Evolutionary conservation across 1,140 invertebrate genomes (phyloP).

Genomic region (Laodelphax striatellus): DNA sequence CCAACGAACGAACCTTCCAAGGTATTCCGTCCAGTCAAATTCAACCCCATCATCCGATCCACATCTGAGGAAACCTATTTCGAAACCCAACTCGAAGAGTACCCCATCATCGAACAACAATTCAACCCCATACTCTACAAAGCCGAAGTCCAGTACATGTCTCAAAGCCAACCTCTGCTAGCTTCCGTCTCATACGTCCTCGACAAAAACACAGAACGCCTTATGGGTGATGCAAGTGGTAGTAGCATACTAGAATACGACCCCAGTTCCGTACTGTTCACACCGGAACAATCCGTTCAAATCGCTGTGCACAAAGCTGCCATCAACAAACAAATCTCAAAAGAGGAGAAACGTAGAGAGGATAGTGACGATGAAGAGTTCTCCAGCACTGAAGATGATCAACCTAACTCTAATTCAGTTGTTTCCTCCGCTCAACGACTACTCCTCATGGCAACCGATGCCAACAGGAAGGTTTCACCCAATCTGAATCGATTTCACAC

Average conservation of each 20-base stretch:
- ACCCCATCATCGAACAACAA: slow-evolving; percentile 5
- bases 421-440: slow-evolving; percentile 25
- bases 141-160: slow-evolving; percentile 10
- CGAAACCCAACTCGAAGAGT: not conserved
- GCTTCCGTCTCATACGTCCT: slow-evolving; percentile 11
- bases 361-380: slow-evolving; percentile 22
- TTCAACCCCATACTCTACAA: slow-evolving; percentile 10
- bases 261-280: slow-evolving; percentile 30
- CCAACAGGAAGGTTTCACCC: slow-evolving; percentile 27
- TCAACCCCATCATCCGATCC: not conserved
- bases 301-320: slow-evolving; percentile 35
- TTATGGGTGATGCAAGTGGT: slow-evolving; percentile 2
- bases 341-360: slow-evolving; percentile 16
- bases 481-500: slow-evolving; percentile 19
- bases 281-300: slow-evolving; percentile 31
- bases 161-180: slow-evolving; percentile 8
- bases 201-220: slow-evolving; percentile 10
- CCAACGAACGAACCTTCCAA: slow-evolving; percentile 4
- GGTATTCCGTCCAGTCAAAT: slow-evolving; percentile 16
- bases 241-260: slow-evolving; percentile 25
- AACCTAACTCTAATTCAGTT: not conserved
- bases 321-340: slow-evolving; percentile 33
- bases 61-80: not conserved
- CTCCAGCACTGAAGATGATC: slow-evolving; percentile 24
- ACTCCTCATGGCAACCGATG: slow-evolving; percentile 24